Conservation (phyloP, 2,888 invertebrate genomes). For the Epirrhoe tristata region DNA sequence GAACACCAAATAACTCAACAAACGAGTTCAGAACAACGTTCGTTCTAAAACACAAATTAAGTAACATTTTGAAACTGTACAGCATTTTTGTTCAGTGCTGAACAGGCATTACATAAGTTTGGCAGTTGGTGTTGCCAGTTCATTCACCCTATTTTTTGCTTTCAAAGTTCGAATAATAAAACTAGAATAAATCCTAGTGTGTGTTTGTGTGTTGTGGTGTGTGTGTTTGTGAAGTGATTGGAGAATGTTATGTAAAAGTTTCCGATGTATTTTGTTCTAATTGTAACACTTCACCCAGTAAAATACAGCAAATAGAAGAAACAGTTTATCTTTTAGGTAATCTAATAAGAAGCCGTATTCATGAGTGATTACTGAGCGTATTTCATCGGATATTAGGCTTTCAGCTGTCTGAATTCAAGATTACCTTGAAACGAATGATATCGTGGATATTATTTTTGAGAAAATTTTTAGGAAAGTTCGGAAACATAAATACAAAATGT, state of each 20-base stretch:
- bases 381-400: slow-evolving; percentile 24
- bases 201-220: too few species aligned
- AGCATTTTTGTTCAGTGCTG: slow-evolving; percentile 28
- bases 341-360: slow-evolving; percentile 28
- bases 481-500: too few species aligned
- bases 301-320: not conserved
- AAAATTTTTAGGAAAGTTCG: not conserved
- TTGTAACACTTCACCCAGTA: too few species aligned
- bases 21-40: slow-evolving; percentile 26
- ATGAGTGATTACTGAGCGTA: slow-evolving; percentile 34
- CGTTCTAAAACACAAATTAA: slow-evolving; percentile 26
- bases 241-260: too few species aligned
- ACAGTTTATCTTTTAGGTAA: slow-evolving; percentile 15
- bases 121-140: slow-evolving; percentile 2
- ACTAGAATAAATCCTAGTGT: not conserved
- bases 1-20: slow-evolving; percentile 13
- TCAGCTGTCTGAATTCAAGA: slow-evolving; percentile 14
- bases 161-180: not conserved
- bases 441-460: slow-evolving; percentile 2
- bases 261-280: too few species aligned
- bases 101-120: slow-evolving; percentile 10
- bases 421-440: slow-evolving; percentile 21
- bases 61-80: slow-evolving; percentile 25
- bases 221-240: too few species aligned
- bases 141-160: not conserved